A percentile compares a stretch with the other conserved stretches of the same genome.
These are phyloP conservation scores for Cantharis rustica DNA, from an alignment of 2,888 invertebrate species.

Conservation along the genomic window DNA sequence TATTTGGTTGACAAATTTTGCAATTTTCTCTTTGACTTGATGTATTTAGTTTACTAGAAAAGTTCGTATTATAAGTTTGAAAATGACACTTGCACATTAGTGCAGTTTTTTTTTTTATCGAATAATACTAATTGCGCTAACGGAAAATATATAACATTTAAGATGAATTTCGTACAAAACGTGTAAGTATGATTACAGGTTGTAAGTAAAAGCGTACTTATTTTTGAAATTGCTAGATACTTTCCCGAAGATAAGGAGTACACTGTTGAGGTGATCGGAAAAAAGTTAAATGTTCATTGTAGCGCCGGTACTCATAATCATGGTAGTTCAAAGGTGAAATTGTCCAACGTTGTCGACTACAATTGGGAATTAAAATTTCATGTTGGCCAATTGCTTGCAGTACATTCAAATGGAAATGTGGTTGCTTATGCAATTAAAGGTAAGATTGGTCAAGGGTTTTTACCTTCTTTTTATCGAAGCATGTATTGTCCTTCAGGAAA, in stretches of 20 bases:
- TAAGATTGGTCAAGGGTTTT: conserved; percentile 51
- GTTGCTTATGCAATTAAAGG: conserved; percentile 92
- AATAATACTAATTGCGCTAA: neutral
- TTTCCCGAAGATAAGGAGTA: conserved; percentile 52
- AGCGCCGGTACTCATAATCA: conserved; percentile 75
- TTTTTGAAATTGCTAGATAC: conserved; percentile 41
- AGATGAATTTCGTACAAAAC: conserved; percentile 45
- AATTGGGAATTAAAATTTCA: conserved; percentile 92
- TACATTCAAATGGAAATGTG: conserved; percentile 83
- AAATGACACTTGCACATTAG: neutral
- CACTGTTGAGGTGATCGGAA: conserved; percentile 52
- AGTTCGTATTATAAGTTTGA: neutral
- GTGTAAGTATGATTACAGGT: conserved; percentile 41
- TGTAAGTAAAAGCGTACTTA: neutral
- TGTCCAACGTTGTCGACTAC: conserved; percentile 88
- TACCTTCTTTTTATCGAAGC: neutral
- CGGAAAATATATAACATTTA: conserved; percentile 1
- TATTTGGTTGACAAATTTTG: neutral
- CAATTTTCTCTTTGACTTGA: neutral
- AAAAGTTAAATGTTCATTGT: conserved; percentile 72
- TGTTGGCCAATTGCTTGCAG: conserved; percentile 84
- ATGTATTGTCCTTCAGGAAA: conserved; percentile 43
- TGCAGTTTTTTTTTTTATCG: neutral
- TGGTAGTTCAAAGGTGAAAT: conserved; percentile 88
- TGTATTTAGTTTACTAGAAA: neutral